Percentiles rank a stretch among this genome's conserved stretches.
These are phyloP conservation scores for Hermaeophaga mercurialis DNA, from an alignment of 2,888 invertebrate genomes.

Conservation along the genomic window DNA sequence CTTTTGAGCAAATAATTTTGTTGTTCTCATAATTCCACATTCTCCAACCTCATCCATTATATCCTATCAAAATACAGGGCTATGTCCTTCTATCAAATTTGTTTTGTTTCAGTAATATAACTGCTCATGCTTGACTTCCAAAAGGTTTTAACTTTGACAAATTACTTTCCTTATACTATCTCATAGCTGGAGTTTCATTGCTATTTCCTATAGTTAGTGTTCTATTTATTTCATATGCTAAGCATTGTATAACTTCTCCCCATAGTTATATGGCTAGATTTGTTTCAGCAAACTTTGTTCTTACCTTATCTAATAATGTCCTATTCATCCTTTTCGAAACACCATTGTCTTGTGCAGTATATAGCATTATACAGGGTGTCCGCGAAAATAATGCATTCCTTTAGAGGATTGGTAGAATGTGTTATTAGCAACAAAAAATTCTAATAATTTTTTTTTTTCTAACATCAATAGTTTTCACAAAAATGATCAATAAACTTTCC, in stretches of 20 bases:
- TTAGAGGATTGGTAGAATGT: too few species aligned
- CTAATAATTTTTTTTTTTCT: too few species aligned
- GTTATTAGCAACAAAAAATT: too few species aligned
- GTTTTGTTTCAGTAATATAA: slow-evolving; percentile 33
- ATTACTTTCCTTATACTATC: slow-evolving; percentile 36
- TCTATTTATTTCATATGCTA: slow-evolving; percentile 40
- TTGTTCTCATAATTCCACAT: slow-evolving; percentile 36
- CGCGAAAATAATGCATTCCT: too few species aligned
- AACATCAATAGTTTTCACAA: too few species aligned
- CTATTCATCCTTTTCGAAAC: background rate
- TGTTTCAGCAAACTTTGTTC: slow-evolving; percentile 36
- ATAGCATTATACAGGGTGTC: slow-evolving; percentile 36
- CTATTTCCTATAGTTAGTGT: slow-evolving; percentile 32
- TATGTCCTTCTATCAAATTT: slow-evolving; percentile 39
- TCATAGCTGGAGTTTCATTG: slow-evolving; percentile 31
- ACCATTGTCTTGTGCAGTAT: slow-evolving; percentile 41
- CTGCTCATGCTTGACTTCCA: slow-evolving; percentile 37
- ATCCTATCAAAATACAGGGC: slow-evolving; percentile 39
- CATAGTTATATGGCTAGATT: slow-evolving; percentile 37
- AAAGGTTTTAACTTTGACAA: slow-evolving; percentile 37
- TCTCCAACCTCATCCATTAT: slow-evolving; percentile 36
- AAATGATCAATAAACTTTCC: too few species aligned
- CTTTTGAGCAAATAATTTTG: slow-evolving; percentile 33
- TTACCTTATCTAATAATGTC: slow-evolving; percentile 25
- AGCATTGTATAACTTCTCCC: slow-evolving; percentile 40